Evolutionary conservation across 2,888 invertebrate species (phyloP).

Genomic region (Drosophila paranaensis): DNA sequence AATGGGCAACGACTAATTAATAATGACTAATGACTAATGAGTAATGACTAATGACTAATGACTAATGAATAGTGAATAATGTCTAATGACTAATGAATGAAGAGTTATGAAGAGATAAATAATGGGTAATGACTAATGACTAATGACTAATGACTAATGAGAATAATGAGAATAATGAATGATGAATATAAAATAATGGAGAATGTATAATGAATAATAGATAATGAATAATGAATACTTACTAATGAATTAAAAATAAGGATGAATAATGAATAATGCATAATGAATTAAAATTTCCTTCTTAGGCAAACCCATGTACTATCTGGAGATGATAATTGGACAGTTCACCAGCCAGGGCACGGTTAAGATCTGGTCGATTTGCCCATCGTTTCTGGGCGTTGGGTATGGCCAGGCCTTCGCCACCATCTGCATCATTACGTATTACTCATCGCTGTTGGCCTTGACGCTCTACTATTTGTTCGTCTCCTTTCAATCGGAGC

Average conservation of each 20-base stretch:
- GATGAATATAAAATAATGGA: background rate
- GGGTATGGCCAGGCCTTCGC: conserved; percentile 89
- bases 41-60: background rate
- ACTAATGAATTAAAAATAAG: too few species aligned
- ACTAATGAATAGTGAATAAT: background rate
- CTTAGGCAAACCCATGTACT: conserved; percentile 91
- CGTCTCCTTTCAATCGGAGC: conserved; percentile 88
- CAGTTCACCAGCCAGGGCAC: conserved; percentile 93
- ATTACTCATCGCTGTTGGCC: conserved; percentile 91
- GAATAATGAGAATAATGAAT: background rate
- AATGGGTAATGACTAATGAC: background rate
- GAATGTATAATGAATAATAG: background rate
- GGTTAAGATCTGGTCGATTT: conserved; percentile 88
- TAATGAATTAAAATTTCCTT: background rate
- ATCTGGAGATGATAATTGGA: conserved; percentile 92
- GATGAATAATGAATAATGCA: background rate
- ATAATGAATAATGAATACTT: background rate
- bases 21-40: background rate
- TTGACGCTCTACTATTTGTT: conserved; percentile 90
- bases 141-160: background rate
- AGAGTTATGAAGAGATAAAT: background rate
- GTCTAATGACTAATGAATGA: background rate
- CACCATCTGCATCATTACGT: conserved; percentile 89
- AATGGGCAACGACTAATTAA: too few species aligned
- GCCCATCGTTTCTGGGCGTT: conserved; percentile 91